Base-by-base conservation (phyloP, 1,140 invertebrate species). In the Homalodisca vitripennis region DNA sequence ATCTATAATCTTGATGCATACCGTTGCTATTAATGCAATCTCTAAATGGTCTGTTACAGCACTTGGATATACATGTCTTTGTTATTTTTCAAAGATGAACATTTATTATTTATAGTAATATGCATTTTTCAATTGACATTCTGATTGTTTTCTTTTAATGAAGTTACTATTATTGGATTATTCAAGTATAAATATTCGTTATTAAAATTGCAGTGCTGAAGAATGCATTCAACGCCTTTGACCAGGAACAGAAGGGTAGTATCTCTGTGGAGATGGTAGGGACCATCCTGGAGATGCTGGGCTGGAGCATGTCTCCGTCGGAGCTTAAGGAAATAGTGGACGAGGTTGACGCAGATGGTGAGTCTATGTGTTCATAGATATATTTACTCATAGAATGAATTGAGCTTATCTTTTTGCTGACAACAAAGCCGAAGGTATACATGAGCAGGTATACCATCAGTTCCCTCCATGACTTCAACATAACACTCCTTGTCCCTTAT, bases 141-240 rank as follows among this genome's bases (percentile, higher is more conserved):
- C n/a, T n/a, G n/a, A n/a, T n/a, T n/a, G n/a, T n/a, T n/a, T n/a
- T n/a, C n/a, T n/a, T n/a, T n/a, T n/a, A n/a, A n/a, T n/a, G n/a
- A n/a, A n/a, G n/a, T n/a, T n/a, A n/a, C n/a, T n/a, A n/a, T n/a
- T n/a, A n/a, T n/a, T n/a, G n/a, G n/a, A n/a, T n/a, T n/a, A n/a
- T n/a, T n/a, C n/a, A n/a, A n/a, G n/a, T n/a, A n/a, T n/a, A n/a
- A n/a, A n/a, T n/a, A n/a, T n/a, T n/a, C n/a, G n/a, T n/a, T n/a
- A n/a, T n/a, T n/a, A n/a, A n/a, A n/a, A n/a, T n/a, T n/a, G 30
- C 76, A 91, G 90, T 91, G 80, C 80, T 92, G 67, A 85, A 87
- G 70, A 89, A 89, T 74, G 90, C 89, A 17, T 93, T 93, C 79
- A 86, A 89, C 73, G 90, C 91, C 47, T 93, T 93, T 76, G 91